Evolutionary conservation across 1,140 invertebrate species (phyloP), one percentile per base, ranked within the genome.

Genomic region (Panagrolaimus sp.): DNA sequence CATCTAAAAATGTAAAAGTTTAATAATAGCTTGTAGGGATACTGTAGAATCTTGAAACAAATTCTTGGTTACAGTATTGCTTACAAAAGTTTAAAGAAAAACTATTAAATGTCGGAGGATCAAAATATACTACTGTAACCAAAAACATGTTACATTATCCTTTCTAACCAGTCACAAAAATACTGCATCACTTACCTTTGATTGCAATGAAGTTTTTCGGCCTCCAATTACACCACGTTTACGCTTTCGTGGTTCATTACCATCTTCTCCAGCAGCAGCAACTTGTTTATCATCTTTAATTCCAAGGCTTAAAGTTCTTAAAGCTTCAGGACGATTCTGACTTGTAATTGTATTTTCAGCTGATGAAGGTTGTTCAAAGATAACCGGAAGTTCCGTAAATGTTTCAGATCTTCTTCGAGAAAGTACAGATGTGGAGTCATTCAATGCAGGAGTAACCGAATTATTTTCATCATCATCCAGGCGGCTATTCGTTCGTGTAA

Each of bases 351-450:
- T 58, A 28, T 58, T 58, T 21, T 58, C 52, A 21, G 21, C 21
- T 12, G 15, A 21, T 58, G 52, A 58, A 26, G 52, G 52, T 26
- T 58, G 52, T 32, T 73, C 73, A 24, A 70, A 65, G 38, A 74
- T 74, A 14, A 70, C 28, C 24, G 72, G 73, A 5, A 74, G 65
- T 48, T 74, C 63, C 32, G 32, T 74, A 63, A 71, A 69, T 17
- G 72, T 69, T 21, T 72, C 70, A 43, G 69, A 71, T 44, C 70
- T 28, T 47, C 71, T 70, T n/a, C 44, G n/a, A 26, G 28, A 47
- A 7, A 26, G 6, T 17, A 38, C 32, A 21, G 38, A 70, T 6
- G 43, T 70, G 26, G n/a, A 26, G 8, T 58, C 52, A 58, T 58
- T 58, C 17, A 28, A 21, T 10, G 1, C 52, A 12, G 14, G 52